Evolutionary conservation across 2,888 invertebrate genomes (phyloP).

Genomic region (Andrena hattorfiana): DNA sequence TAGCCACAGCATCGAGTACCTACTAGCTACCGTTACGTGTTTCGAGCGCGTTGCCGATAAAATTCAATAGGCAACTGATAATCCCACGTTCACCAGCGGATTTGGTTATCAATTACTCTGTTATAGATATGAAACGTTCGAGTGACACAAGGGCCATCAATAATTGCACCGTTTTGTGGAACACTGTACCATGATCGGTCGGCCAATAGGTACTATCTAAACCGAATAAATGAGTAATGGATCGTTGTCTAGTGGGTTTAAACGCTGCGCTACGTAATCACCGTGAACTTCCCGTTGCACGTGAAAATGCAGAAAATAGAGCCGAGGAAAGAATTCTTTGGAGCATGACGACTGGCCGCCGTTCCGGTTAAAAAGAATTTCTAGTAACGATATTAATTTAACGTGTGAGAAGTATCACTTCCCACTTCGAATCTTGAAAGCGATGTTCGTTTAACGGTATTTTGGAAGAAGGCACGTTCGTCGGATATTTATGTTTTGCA

Average conservation of each 20-base stretch:
- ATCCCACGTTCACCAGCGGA: neutral
- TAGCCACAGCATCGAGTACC: neutral
- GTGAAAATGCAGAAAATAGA: neutral
- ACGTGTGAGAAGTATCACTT: neutral
- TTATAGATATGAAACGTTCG: conserved; percentile 12
- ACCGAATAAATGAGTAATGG: conserved; percentile 14
- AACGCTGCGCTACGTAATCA: neutral
- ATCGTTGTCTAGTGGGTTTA: neutral
- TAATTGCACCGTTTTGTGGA: conserved; percentile 10
- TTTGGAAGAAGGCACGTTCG: neutral
- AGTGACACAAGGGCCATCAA: neutral
- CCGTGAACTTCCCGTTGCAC: neutral
- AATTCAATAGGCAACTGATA: conserved; percentile 17
- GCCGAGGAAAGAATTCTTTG: too few species aligned
- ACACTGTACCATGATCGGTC: conserved; percentile 11
- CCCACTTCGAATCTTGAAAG: neutral
- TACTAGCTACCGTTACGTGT: neutral
- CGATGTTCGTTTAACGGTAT: neutral
- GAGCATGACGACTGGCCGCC: too few species aligned
- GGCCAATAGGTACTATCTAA: conserved; percentile 1
- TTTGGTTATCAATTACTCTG: conserved; percentile 22
- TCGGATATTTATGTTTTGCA: neutral
- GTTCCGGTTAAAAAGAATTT: too few species aligned
- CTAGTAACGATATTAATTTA: neutral
- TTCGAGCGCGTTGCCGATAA: conserved; percentile 1